Percentiles rank a stretch among this genome's conserved stretches.
Evolutionary conservation across 2,888 invertebrate species (phyloP).

Genomic region (Galerucella calmariensis): DNA sequence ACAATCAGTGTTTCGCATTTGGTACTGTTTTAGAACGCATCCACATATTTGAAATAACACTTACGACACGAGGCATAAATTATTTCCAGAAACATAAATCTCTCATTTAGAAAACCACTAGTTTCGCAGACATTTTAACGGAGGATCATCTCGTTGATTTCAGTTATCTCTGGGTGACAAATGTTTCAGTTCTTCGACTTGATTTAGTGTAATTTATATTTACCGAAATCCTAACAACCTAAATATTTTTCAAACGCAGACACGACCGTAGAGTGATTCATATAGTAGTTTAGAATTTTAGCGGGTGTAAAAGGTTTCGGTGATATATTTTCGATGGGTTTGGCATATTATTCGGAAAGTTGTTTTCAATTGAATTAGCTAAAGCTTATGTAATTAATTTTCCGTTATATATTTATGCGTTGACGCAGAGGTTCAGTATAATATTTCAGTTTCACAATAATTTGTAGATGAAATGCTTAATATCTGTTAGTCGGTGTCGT

Average conservation of each 20-base stretch:
- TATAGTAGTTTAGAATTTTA: slow-evolving; percentile 32
- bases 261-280: slow-evolving; percentile 28
- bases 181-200: slow-evolving; percentile 27
- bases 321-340: slow-evolving; percentile 4
- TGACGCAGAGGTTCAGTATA: neutral
- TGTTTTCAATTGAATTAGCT: neutral
- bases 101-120: neutral
- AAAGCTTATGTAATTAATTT: slow-evolving; percentile 3
- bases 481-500: neutral
- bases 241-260: slow-evolving; percentile 33
- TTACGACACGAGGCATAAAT: neutral
- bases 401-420: neutral
- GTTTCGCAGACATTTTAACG: slow-evolving; percentile 21
- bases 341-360: neutral
- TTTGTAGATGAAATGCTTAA: neutral
- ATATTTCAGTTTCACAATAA: neutral
- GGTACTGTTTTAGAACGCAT: neutral
- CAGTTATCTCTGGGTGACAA: slow-evolving; percentile 36
- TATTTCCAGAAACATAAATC: neutral
- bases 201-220: slow-evolving; percentile 36
- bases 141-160: slow-evolving; percentile 32
- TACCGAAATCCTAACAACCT: slow-evolving; percentile 23
- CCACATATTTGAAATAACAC: slow-evolving; percentile 2
- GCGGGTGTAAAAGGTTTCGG: slow-evolving; percentile 20
- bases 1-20: neutral